Evolutionary conservation across 2,888 invertebrate genomes (phyloP).

Genomic region (Eledona agricola): DNA sequence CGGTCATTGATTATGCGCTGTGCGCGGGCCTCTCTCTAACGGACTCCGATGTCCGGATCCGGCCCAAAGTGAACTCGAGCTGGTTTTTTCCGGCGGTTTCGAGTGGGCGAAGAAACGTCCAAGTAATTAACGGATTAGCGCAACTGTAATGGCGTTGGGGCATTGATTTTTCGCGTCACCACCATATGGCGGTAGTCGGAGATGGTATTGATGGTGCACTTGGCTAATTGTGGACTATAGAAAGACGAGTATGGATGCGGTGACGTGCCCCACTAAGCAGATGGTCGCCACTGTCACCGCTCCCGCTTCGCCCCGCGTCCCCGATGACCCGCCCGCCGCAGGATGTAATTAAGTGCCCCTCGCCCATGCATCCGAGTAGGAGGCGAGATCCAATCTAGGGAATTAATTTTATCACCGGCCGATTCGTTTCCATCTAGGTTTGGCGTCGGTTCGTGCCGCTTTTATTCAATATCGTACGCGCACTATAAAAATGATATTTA

Average conservation of each 20-base stretch:
- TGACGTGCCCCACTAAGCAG: conserved; percentile 39
- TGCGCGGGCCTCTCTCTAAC: conserved; percentile 38
- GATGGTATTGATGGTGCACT: no score
- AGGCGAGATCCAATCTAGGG: conserved; percentile 36
- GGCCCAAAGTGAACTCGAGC: conserved; percentile 12
- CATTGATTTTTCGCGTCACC: no score
- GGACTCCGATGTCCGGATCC: conserved; percentile 35
- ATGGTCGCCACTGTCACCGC: conserved; percentile 40
- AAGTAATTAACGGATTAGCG: no score
- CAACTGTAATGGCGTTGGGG: no score
- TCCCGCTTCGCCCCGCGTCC: conserved; percentile 22
- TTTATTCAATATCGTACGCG: no score
- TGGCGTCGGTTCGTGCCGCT: no score
- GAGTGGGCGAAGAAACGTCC: no score
- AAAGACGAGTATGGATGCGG: conserved; percentile 22
- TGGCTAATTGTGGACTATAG: conserved; percentile 38
- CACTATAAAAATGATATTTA: no score
- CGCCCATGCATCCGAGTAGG: conserved; percentile 35
- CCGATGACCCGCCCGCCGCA: conserved; percentile 36
- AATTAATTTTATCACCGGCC: conserved; percentile 36
- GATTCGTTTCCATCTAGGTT: conserved; percentile 23
- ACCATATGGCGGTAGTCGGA: no score
- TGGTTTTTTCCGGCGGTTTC: no score
- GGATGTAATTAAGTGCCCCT: conserved; percentile 42
- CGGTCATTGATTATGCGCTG: conserved; percentile 56